Conservation (phyloP, 2,888 invertebrate species). For the Syritta pipiens region DNA sequence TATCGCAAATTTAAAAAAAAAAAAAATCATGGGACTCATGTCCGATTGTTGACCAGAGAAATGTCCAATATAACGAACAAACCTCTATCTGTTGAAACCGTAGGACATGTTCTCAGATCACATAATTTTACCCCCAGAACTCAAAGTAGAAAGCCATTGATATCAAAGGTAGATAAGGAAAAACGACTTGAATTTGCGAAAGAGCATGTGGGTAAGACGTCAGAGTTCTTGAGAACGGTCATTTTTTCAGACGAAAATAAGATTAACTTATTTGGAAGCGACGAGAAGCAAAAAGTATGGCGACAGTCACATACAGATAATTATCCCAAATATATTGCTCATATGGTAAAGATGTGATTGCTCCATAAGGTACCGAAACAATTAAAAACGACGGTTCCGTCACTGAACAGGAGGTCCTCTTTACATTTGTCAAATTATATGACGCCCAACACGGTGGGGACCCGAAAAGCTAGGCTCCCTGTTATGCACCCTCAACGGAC, state of each 20-base stretch:
- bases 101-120: conserved; percentile 38
- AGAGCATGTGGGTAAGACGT: conserved; percentile 48
- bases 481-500: not conserved
- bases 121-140: conserved; percentile 36
- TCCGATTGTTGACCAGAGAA: conserved; percentile 10
- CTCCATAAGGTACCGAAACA: not conserved
- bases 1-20: not conserved
- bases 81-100: conserved; percentile 29
- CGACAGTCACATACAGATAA: conserved; percentile 7
- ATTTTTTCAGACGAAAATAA: conserved; percentile 71
- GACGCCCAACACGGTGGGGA: too few species aligned
- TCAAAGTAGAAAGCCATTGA: conserved; percentile 47
- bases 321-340: not conserved
- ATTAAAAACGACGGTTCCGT: not conserved
- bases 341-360: conserved; percentile 1
- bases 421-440: too few species aligned
- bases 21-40: conserved; percentile 24
- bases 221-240: conserved; percentile 71
- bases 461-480: too few species aligned
- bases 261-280: conserved; percentile 65
- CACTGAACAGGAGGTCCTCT: too few species aligned
- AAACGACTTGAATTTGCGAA: conserved; percentile 51
- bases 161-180: conserved; percentile 40
- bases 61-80: conserved; percentile 26
- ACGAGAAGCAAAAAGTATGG: conserved; percentile 45